Base-by-base conservation (phyloP, 2,113 vertebrate genomes). In the Mobula birostris region DNA sequence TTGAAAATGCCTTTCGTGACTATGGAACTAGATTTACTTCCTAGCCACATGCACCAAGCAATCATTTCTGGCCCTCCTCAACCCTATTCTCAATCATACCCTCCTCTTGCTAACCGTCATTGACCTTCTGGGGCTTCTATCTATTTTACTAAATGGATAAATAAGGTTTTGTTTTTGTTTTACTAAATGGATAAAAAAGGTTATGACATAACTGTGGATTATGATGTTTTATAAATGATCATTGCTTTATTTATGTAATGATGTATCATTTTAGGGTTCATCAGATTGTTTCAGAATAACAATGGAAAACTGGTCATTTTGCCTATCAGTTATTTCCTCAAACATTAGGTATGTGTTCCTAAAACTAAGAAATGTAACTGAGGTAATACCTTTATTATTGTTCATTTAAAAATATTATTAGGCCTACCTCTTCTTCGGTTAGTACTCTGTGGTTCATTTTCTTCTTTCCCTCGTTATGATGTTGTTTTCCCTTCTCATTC, bases 361-460 rank as follows among this genome's bases (percentile, higher is more conserved):
- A n/a, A 90, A 63, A 32, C 5, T 19, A 88, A 88, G 85, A 88
- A 88, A 88, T 88, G 11, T 7, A 63, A 27, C n/a, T 66, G 32
- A 90, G 15, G 7, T 6, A 90, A 90, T 9, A 63, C 5, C 8
- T 66, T 32, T 90, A 21, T 2, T 32, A 14, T 17, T 7, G 7
- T 90, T 90, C 61, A 90, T 32, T n/a, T 17, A 90, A 66, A 36
- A 68, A 74, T 58, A 36, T 88, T 2, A 36, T 24, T 17, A 24
- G 82, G 94, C 70, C 6, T 97, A 98, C 98, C 98, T 99, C 97
- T 76, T 98, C 97, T 63, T 97, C 96, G 0, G 96, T 97, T 78
- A 98, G 96, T 56, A 96, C 96, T 95, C 96, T 96, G 95, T 97
- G 97, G 79, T 95, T 95, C 0, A 95, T 95, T 66, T 94, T 96